Evolutionary conservation across 2,888 invertebrate species (phyloP), one percentile per base, ranked within the genome.

Genomic region (Drepana falcataria): DNA sequence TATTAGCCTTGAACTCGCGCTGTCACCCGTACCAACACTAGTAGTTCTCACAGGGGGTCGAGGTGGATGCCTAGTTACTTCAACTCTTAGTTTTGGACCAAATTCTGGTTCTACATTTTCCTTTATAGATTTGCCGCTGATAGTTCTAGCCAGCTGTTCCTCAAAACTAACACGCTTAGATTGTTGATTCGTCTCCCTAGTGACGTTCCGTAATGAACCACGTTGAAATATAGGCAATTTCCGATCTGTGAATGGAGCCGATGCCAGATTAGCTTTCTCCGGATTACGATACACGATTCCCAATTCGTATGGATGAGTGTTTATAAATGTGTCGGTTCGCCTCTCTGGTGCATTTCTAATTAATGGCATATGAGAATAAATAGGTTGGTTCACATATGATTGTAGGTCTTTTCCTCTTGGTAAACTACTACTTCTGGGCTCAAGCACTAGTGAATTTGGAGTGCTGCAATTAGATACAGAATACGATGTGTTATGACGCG

Each of bases 11-110:
- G 76, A 69, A 35, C 61, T 64, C 55, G 62, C 63, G 62, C 60
- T 64, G 44, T 71, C 63, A 44, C 1, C 44, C 6, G 44, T 6
- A 9, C 44, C 44, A 35, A 83, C 84, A 77, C 89, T 89, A 9
- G 85, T 85, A 47, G 85, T 85, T 52, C 89, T 79, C 35, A 83
- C 61, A 5, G 89, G 89, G 2, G 87, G 88, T 48, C 71, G 71
- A 2, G 89, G 89, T 0, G 86, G 83, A 40, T 67, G 67, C 48
- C 69, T 74, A 48, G 60, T 37, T 6, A 63, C 44, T 57, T 63
- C 59, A 56, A 71, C 71, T 63, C 56, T 63, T 53, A 67, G 61
- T 68, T 66, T 73, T 35, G 61, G 69, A 48, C 51, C 49, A 48
- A 63, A 9, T 44, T 44, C 44, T 9, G 44, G 44, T 44, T 44